Conservation (phyloP, 2,113 vertebrate species). For the Zootoca vivipara region DNA sequence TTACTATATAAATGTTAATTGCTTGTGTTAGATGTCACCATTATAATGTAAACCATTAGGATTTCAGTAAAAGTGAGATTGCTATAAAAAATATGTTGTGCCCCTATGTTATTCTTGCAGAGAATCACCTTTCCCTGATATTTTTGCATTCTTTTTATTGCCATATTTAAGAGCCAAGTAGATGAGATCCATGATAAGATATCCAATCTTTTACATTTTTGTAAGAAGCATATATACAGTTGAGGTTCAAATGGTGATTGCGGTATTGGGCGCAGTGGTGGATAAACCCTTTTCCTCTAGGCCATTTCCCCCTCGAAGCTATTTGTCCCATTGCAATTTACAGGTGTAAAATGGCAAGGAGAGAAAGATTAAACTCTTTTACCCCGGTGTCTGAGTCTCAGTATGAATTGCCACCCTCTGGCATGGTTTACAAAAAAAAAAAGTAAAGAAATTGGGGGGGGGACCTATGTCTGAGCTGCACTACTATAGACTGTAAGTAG, state of each 20-base stretch:
- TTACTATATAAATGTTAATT: not conserved
- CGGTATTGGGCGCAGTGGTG: not conserved
- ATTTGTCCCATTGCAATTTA: no score
- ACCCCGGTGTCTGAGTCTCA: no score
- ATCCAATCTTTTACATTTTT: not conserved
- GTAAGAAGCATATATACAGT: not conserved
- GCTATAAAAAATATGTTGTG: conserved; percentile 2
- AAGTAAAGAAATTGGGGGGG: no score
- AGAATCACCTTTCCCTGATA: not conserved
- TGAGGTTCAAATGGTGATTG: not conserved
- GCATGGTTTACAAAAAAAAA: no score
- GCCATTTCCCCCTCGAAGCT: not conserved
- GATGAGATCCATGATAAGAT: not conserved
- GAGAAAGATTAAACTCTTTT: no score
- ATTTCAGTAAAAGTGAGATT: not conserved
- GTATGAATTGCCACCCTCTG: no score
- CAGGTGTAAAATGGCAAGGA: no score
- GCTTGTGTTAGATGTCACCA: not conserved
- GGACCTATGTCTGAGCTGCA: no score
- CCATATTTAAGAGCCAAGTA: not conserved
- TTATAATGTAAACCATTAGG: not conserved
- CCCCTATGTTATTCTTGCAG: not conserved
- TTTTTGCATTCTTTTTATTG: not conserved
- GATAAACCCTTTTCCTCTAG: no score
- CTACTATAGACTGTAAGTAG: no score